Evolutionary conservation across 1,140 invertebrate genomes (phyloP).

Genomic region (Elysia chlorotica): DNA sequence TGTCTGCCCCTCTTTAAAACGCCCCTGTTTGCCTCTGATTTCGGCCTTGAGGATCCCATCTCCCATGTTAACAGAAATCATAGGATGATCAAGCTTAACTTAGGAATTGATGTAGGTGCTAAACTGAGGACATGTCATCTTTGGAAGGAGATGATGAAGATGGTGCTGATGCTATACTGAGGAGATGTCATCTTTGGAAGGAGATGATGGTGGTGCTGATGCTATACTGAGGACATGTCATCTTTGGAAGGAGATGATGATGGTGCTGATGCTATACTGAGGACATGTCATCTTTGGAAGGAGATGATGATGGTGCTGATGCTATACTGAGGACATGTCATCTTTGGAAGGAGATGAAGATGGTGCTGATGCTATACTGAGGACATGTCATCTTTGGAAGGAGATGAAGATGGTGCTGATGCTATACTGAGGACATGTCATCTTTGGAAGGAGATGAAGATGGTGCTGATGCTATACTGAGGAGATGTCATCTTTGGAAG

Average conservation of each 20-base stretch:
- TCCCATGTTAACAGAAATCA: conserved; percentile 67
- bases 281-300: conserved; percentile 75
- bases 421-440: conserved; percentile 74
- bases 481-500: conserved; percentile 75
- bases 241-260: conserved; percentile 77
- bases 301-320: conserved; percentile 86
- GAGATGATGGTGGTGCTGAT: conserved; percentile 86
- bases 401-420: conserved; percentile 86
- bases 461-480: too few species aligned
- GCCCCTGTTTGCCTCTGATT: conserved; percentile 58
- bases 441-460: conserved; percentile 77
- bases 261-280: too few species aligned
- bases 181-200: conserved; percentile 75
- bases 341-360: conserved; percentile 77
- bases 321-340: conserved; percentile 74
- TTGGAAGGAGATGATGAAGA: conserved; percentile 81
- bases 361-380: too few species aligned
- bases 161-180: too few species aligned
- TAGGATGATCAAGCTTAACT: conserved; percentile 94
- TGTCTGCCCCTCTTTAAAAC: conserved; percentile 61
- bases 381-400: conserved; percentile 75
- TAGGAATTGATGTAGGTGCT: too few species aligned
- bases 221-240: conserved; percentile 74
- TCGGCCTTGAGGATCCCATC: conserved; percentile 55
- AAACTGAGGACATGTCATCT: conserved; percentile 73